A percentile compares a stretch with the other conserved stretches of the same genome.
Conservation (phyloP, 2,888 invertebrate species). For the Bellardia pandia region DNA sequence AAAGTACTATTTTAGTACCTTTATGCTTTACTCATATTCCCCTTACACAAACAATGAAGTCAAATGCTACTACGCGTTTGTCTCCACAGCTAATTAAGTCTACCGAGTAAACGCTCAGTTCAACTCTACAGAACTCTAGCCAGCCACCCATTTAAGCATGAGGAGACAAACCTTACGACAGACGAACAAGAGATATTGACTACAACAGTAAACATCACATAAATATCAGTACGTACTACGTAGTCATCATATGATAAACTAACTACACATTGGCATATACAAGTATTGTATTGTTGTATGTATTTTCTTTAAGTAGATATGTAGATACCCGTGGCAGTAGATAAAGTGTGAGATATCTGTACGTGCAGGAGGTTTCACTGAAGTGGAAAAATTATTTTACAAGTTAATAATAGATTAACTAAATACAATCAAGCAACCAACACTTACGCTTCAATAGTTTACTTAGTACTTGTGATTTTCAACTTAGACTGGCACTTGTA, state of each 20-base stretch:
- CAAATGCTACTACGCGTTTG: neutral
- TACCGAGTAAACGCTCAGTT: neutral
- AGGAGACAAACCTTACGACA: neutral
- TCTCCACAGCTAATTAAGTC: conserved; percentile 33
- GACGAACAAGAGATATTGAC: neutral
- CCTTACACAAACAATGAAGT: no score
- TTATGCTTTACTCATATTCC: no score
- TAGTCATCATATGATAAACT: conserved; percentile 10
- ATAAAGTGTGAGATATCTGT: neutral
- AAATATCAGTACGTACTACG: neutral
- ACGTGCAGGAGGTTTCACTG: conserved; percentile 6
- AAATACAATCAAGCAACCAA: conserved; percentile 13
- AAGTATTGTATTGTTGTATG: neutral
- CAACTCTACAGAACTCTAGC: neutral
- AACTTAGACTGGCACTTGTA: conserved; percentile 29
- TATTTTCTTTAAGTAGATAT: no score
- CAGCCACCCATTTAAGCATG: conserved; percentile 1
- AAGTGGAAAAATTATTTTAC: conserved; percentile 59
- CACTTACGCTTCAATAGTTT: conserved; percentile 28
- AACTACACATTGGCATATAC: conserved; percentile 3
- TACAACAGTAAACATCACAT: neutral
- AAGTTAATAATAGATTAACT: conserved; percentile 58
- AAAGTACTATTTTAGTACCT: no score
- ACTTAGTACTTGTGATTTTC: conserved; percentile 30
- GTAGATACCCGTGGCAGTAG: neutral